Base-by-base conservation (phyloP, 2,888 invertebrate species). In the Malthinus seriepunctatus region DNA sequence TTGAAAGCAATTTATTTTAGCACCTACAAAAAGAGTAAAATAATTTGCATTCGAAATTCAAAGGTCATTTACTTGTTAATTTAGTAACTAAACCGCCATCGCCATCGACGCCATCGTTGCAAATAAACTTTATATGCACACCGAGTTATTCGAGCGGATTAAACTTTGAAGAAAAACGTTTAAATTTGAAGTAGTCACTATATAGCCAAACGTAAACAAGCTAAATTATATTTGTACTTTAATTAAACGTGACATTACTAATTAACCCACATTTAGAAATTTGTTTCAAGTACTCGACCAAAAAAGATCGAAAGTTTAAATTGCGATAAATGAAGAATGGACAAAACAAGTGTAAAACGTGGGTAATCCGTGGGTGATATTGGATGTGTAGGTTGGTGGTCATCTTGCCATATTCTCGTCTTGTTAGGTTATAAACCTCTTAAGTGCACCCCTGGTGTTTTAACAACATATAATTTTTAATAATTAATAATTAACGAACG, bases 281-380 rank as follows among this genome's bases (percentile, higher is more conserved):
- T 23, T 23, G 23, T 23, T 5, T 23, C 23, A 5, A 23, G 23
- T 23, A 23, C 23, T 23, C 23, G 23, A 23, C 23, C 23, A 5
- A 23, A 23, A 23, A 23, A 23, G 23, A 23, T 23, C 23, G 23
- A 23, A 23, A 23, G 23, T 23, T 23, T 23, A 42, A 42, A 15
- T 15, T 15, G 39, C 39, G 15, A 42, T 42, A 42, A 23, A 23
- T 42, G 39, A 42, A 42, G 39, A 42, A 42, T 42, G 39, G 39
- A 42, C 14, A 42, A 15, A 42, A 42, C 39, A 42, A 42, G 39
- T 42, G 39, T 42, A 42, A 42, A 42, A 42, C 39, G 39, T 42
- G 39, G 39, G 39, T 15, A 11, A 15, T 42, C 39, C 14, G 39
- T 42, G 39, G 39, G 39, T 42, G 39, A 42, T 42, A 15, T 14